Base-by-base conservation (phyloP, 2,113 vertebrate species). In the Agelaius phoeniceus region DNA sequence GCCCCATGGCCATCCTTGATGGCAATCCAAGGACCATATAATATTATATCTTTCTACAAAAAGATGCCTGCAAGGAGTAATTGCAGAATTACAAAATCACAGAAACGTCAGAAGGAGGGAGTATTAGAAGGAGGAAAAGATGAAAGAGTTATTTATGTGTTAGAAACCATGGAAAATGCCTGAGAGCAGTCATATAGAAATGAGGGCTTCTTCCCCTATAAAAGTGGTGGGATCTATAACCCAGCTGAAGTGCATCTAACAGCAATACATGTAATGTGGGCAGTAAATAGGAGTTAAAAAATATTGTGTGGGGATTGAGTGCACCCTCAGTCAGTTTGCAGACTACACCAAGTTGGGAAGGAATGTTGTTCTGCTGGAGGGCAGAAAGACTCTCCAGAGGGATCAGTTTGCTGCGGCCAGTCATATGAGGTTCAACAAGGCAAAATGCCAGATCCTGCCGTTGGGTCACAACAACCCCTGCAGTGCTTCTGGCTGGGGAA, bases 391-490 rank as follows among this genome's bases (percentile, higher is more conserved):
- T 41, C 62, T 76, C 24, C 21, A 31, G 30, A 48, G 8, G 78
- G 9, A 33, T 17, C 5, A 4, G 1, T 35, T 21, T 26, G 20
- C 39, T 61, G 30, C 68, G 30, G 30, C 7, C n/a, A 41, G 1
- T 5, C 1, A 1, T 19, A 4, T 2, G 17, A 55, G 7, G 9
- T 27, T 55, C n/a, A 41, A 44, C 13, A 67, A 21, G 9, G 39
- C 24, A 14, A 46, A 68, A 1, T 41, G 24, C 30, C 22, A 17
- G 28, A 3, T 13, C n/a, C 30, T 61, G 39, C 11, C 7, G 2
- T 11, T 22, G 39, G 13, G 11, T 35, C n/a, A 17, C 71, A 68
- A 41, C 23, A 54, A 8, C 2, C 6, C 20, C 30, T 76, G 22
- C 12, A 58, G 22, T 31, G 46, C 16, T 18, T 54, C 33, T 46